phyloP scores from a whole-genome alignment of 2,888 invertebrate species.

The Xestia c-nigrum region DNA sequence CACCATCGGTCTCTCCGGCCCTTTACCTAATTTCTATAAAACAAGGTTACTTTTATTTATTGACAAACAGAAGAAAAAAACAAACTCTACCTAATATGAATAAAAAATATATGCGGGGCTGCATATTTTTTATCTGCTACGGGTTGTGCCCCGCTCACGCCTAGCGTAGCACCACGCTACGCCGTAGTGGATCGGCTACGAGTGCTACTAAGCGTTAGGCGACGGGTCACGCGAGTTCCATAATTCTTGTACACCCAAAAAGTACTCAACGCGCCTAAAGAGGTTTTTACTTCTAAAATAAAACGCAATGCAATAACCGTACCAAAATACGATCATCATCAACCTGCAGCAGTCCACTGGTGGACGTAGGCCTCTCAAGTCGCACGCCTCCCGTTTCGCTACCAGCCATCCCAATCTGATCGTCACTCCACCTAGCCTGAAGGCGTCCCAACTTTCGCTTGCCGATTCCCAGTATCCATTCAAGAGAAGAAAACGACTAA shows the following conservation, averaged over 20 bases:
- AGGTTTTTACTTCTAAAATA: no score
- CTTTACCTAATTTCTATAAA: slow-evolving; percentile 81
- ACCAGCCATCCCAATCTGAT: not conserved
- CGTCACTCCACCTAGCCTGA: not conserved
- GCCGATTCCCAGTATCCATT: not conserved
- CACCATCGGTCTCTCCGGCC: slow-evolving; percentile 88
- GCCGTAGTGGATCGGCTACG: no score
- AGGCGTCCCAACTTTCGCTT: not conserved
- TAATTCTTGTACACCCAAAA: no score
- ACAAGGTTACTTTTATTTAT: not conserved
- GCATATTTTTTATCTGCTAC: no score
- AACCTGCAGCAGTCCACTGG: not conserved
- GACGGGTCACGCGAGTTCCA: no score
- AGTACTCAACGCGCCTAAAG: no score
- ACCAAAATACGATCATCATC: not conserved
- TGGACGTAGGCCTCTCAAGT: not conserved
- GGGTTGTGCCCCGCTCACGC: no score
- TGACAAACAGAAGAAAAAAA: not conserved
- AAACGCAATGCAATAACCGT: not conserved
- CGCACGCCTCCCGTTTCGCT: not conserved
- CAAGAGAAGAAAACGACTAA: not conserved
- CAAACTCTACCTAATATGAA: not conserved
- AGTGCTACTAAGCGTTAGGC: no score
- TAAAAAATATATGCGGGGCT: not conserved
- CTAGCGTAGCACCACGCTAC: no score